Percentiles rank a stretch among this genome's conserved stretches.
Conservation (phyloP, 2,113 vertebrate genomes). For the Poicephalus meyeri region DNA sequence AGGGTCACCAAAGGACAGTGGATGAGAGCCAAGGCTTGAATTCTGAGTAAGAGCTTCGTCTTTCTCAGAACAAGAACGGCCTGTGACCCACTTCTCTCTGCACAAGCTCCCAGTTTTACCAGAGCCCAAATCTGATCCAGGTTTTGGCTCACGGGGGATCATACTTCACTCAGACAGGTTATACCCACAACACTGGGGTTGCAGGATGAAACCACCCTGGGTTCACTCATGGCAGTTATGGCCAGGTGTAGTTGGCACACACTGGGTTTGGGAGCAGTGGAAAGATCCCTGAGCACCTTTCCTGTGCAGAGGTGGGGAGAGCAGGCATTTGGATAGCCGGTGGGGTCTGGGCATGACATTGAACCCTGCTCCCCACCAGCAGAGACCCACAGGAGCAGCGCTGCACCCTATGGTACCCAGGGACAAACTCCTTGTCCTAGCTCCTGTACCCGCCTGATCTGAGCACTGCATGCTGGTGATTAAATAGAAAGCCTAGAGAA, state of each 20-base stretch:
- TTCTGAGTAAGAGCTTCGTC: background rate
- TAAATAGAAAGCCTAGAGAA: no score
- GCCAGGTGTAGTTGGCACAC: background rate
- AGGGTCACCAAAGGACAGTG: background rate
- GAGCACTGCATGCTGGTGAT: background rate
- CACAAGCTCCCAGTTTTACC: background rate
- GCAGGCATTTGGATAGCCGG: background rate
- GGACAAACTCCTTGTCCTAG: background rate
- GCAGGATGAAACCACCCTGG: background rate
- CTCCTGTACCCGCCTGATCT: rapidly evolving
- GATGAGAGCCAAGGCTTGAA: background rate
- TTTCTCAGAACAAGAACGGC: background rate
- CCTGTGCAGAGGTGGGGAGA: background rate
- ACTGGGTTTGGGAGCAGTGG: rapidly evolving
- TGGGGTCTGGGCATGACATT: background rate
- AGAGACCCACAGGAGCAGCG: rapidly evolving
- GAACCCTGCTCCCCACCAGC: background rate
- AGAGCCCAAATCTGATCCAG: background rate
- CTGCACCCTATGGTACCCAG: rapidly evolving
- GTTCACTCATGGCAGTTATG: rapidly evolving
- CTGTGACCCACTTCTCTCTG: background rate
- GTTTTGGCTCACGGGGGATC: background rate
- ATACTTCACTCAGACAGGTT: background rate
- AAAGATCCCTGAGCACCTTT: background rate
- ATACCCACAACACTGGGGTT: rapidly evolving